Percentiles rank a stretch among this genome's conserved stretches.
Evolutionary conservation across 2,113 vertebrate genomes (phyloP).

Genomic region (Nesogale talazaci): DNA sequence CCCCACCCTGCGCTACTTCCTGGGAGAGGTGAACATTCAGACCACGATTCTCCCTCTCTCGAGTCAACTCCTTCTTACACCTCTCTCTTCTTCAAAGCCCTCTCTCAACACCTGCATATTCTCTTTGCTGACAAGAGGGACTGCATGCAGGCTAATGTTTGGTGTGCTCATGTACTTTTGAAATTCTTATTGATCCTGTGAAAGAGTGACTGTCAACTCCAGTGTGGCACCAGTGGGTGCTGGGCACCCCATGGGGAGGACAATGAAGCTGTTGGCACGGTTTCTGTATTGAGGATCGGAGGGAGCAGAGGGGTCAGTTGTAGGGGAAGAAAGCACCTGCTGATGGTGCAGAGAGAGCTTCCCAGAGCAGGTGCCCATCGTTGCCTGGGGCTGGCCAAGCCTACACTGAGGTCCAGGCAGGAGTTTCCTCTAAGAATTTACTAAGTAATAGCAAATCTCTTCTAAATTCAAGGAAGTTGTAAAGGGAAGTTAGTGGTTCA

Average conservation of each 20-base stretch:
- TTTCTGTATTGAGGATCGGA: neutral
- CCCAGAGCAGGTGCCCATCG: neutral
- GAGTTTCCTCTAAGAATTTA: neutral
- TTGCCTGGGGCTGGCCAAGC: neutral
- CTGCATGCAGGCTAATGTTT: neutral
- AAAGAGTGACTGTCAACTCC: neutral
- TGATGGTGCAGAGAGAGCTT: neutral
- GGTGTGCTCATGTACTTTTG: neutral
- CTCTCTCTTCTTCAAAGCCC: neutral
- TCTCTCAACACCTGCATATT: neutral
- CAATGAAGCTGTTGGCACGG: neutral
- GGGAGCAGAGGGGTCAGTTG: neutral
- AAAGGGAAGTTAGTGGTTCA: neutral
- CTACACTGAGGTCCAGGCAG: neutral
- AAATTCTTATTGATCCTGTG: neutral
- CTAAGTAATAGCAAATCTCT: neutral
- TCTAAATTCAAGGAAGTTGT: neutral
- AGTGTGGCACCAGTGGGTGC: neutral
- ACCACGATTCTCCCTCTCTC: neutral
- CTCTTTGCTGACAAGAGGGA: neutral
- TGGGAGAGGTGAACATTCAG: neutral
- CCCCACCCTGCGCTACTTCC: fast-evolving
- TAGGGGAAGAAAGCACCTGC: neutral
- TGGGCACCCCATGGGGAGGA: neutral
- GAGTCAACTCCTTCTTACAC: neutral